A percentile compares a stretch with the other conserved stretches of the same genome.
Conservation (phyloP, 2,888 invertebrate species). For the Caenorhabditis virilis region DNA sequence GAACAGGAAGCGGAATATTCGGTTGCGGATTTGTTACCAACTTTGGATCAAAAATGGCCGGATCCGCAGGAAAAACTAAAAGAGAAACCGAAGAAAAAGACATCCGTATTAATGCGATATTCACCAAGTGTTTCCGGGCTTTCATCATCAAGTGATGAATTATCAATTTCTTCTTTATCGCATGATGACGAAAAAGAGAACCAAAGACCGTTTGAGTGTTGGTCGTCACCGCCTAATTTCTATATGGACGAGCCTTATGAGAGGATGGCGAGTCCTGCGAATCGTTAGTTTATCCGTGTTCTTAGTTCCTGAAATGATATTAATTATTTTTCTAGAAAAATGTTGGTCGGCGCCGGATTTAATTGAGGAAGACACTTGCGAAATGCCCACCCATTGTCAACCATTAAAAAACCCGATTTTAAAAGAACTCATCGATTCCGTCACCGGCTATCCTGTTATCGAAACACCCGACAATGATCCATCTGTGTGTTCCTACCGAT, state of each 20-base stretch:
- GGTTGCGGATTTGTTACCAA: constrained; percentile 35
- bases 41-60: constrained; percentile 40
- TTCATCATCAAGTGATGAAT: no score
- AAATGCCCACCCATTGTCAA: no score
- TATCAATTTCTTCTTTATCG: no score
- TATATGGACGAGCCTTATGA: constrained; percentile 5
- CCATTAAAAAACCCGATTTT: constrained; percentile 13
- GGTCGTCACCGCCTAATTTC: constrained; percentile 48
- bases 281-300: neutral
- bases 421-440: constrained; percentile 16
- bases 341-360: constrained; percentile 38
- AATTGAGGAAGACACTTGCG: constrained; percentile 11
- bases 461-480: constrained; percentile 43
- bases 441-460: constrained; percentile 39
- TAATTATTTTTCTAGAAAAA: constrained; percentile 18
- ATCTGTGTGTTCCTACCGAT: constrained; percentile 44
- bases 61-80: constrained; percentile 35
- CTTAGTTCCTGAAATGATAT: neutral
- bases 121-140: constrained; percentile 23
- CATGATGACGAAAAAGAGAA: no score
- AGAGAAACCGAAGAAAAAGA: constrained; percentile 17
- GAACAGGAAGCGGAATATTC: constrained; percentile 33
- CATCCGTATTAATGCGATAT: constrained; percentile 10
- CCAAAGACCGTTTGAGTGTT: constrained; percentile 16
- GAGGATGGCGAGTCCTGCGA: no score